Conservation (phyloP, 2,113 vertebrate species). For the Neotoma lepida region DNA sequence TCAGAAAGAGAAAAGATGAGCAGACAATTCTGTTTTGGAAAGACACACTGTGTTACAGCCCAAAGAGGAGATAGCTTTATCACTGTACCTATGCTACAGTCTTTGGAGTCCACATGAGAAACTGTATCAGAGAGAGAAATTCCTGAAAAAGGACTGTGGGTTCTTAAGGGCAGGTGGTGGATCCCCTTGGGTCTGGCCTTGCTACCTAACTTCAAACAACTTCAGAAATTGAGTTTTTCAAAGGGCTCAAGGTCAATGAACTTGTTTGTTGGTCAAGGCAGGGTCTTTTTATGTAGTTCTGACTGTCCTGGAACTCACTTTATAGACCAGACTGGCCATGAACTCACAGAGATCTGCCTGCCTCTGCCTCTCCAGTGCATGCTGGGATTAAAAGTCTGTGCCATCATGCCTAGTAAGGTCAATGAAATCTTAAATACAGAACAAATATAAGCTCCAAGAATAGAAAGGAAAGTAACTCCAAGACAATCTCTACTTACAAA, state of each 20-base stretch:
- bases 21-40: neutral
- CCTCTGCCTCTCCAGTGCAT: neutral
- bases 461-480: neutral
- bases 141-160: neutral
- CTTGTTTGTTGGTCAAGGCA: neutral
- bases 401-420: neutral
- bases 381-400: neutral
- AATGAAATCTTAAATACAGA: neutral
- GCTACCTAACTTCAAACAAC: neutral
- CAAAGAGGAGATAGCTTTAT: neutral
- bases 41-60: neutral
- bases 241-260: neutral
- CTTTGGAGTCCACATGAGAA: neutral
- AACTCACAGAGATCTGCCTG: neutral
- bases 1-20: conserved; percentile 33
- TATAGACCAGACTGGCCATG: neutral
- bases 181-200: neutral
- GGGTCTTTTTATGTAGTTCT: neutral
- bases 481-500: too few species aligned
- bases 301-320: neutral
- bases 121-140: neutral
- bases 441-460: neutral
- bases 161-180: neutral
- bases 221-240: conserved; percentile 5
- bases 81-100: neutral